Percentiles rank a stretch among this genome's conserved stretches.
These are phyloP conservation scores for Nymphalis c-album DNA, from an alignment of 2,888 invertebrate genomes.

Conservation along the genomic window DNA sequence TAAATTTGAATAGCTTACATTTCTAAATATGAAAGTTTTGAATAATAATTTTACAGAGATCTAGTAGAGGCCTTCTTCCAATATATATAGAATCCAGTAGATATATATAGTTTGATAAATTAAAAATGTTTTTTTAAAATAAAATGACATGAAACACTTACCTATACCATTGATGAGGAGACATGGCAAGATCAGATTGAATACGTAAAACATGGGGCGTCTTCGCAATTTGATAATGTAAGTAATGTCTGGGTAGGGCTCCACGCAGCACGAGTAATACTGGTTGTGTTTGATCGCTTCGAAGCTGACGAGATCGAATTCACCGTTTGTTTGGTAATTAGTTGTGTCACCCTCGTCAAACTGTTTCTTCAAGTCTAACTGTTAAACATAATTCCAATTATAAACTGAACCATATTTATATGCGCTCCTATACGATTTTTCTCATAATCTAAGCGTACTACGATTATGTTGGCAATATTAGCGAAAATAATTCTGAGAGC, in stretches of 20 bases:
- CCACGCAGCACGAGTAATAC: slow-evolving; percentile 90
- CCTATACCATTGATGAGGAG: slow-evolving; percentile 92
- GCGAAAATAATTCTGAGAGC: background rate
- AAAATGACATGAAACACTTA: slow-evolving; percentile 62
- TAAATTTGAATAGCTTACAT: background rate
- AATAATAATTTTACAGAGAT: background rate
- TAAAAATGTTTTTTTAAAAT: background rate
- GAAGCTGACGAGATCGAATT: slow-evolving; percentile 91
- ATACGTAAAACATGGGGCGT: slow-evolving; percentile 91
- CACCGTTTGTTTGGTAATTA: slow-evolving; percentile 95
- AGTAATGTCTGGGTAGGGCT: slow-evolving; percentile 92
- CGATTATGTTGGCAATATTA: background rate
- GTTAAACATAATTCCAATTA: slow-evolving; percentile 5
- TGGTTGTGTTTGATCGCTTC: slow-evolving; percentile 86
- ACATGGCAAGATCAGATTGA: slow-evolving; percentile 92
- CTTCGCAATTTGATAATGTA: slow-evolving; percentile 88
- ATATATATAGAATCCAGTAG: no score
- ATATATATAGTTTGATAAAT: background rate
- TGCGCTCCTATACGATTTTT: background rate
- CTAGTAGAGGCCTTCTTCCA: background rate
- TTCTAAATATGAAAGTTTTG: background rate
- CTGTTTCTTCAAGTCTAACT: slow-evolving; percentile 89
- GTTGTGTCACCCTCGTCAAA: slow-evolving; percentile 91
- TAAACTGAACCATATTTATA: no score
- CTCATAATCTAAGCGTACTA: background rate